Evolutionary conservation across 2,797 vertebrate species (phyloP), one percentile per base, ranked within the genome.

Genomic region (Pseudotriccus pelzelni): DNA sequence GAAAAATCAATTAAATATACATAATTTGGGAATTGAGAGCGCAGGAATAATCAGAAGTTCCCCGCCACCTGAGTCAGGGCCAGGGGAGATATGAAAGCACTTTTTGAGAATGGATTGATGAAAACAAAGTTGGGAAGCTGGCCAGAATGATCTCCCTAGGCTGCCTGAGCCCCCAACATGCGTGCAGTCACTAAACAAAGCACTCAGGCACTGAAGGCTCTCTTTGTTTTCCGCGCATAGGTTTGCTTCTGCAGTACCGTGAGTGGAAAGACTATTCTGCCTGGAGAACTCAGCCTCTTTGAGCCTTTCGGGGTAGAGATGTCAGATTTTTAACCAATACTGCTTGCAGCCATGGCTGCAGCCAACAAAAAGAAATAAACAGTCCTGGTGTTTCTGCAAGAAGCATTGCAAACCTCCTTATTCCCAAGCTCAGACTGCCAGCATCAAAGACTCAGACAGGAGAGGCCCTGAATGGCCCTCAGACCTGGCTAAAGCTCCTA

Each of bases 1-100:
- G 95, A 77, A 93, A 87, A 90, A 94, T 83, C 75, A 93, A 96
- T 95, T 88, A 89, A 93, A 94, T 76, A 94, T 81, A 84, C 87
- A 79, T 93, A 89, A 96, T 82, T 70, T 78, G 95, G 84, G 95
- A 93, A 95, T 52, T 87, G 87, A 84, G 84, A 84, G 87, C 1
- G 0, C 79, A 72, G 68, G 49, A 92, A 90, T 80, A 83, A 95
- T 95, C 90, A 92, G 85, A 96, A 74, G 74, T 80, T 96, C 72
- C 70, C 76, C 0, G 3, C 63, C 86, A 94, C 90, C 84, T 91
- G 84, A 94, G 84, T 83, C 82, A 84, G 56, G 84, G 77, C 79
- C 84, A 91, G 37, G 64, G 59, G 87, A 89, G 76, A 81, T 43
- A 94, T 37, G 83, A 95, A 96, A 88, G 55, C 90, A 56, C 37